Evolutionary conservation across 1,140 invertebrate species (phyloP).

Genomic region (Drosophila teissieri): DNA sequence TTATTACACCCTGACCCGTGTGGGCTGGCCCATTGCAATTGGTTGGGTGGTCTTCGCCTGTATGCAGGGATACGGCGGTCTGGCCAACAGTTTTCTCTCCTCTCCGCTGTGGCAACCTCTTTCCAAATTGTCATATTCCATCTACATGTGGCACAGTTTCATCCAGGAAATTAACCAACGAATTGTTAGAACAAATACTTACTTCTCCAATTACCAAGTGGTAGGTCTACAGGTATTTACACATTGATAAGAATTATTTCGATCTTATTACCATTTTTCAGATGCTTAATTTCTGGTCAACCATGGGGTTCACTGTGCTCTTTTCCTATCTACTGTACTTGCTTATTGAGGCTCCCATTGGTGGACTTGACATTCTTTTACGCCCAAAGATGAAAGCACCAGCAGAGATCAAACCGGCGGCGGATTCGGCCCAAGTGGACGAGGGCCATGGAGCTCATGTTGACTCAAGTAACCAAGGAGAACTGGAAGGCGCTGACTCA

Average conservation of each 20-base stretch:
- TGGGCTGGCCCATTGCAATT: conserved; percentile 87
- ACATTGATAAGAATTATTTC: no score
- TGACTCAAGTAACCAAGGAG: no score
- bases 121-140: conserved; percentile 84
- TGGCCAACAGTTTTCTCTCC: conserved; percentile 85
- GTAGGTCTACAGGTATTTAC: background rate
- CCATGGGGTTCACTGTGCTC: conserved; percentile 39
- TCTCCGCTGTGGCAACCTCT: conserved; percentile 85
- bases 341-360: conserved; percentile 45
- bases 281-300: conserved; percentile 44
- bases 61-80: conserved; percentile 87
- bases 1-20: conserved; percentile 87
- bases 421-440: background rate
- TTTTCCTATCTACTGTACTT: conserved; percentile 36
- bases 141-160: conserved; percentile 85
- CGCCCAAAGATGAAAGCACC: background rate
- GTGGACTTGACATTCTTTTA: background rate
- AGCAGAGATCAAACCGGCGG: background rate
- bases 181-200: background rate
- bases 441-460: no score
- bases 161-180: conserved; percentile 40
- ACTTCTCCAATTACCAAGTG: background rate
- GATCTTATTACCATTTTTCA: background rate
- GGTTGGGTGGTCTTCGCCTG: conserved; percentile 89
- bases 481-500: no score